These are phyloP conservation scores for Halcyon leucocephala DNA, from an alignment of 2,797 vertebrate species.

Conservation along the genomic window DNA sequence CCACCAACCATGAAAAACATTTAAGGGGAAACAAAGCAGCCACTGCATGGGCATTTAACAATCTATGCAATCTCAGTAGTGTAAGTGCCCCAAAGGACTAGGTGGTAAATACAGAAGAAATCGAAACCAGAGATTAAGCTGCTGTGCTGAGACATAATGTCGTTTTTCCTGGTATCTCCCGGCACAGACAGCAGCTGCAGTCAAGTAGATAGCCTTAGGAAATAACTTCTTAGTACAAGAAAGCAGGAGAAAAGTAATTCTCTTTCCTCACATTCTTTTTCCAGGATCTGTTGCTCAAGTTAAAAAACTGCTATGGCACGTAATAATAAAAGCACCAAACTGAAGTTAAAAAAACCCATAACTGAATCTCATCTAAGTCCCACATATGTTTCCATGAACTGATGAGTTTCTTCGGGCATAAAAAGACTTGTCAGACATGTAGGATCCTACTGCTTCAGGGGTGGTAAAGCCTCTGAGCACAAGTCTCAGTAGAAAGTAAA, in stretches of 20 bases:
- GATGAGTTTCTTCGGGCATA: background rate
- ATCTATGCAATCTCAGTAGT: background rate
- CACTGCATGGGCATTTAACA: background rate
- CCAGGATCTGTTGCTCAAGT: background rate
- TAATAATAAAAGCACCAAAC: background rate
- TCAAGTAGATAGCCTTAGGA: conserved; percentile 39
- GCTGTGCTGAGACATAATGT: background rate
- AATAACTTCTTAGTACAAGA: background rate
- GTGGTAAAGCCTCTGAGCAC: background rate
- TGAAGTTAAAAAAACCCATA: background rate
- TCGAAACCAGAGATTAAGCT: background rate
- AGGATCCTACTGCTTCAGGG: background rate
- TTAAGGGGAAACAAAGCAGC: conserved; percentile 4
- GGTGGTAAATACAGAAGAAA: conserved; percentile 7
- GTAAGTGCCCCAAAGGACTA: background rate
- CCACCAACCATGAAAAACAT: conserved; percentile 40
- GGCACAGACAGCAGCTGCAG: conserved; percentile 13
- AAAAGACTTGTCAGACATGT: background rate
- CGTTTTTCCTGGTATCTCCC: background rate
- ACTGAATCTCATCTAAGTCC: background rate
- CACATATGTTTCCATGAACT: background rate
- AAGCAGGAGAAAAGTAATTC: background rate
- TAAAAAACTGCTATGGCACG: background rate
- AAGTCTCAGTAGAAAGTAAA: background rate
- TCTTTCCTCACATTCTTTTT: conserved; percentile 5